These are phyloP conservation scores for Acipenser transmontanus DNA, from an alignment of 2,797 vertebrate species.

Conservation along the genomic window DNA sequence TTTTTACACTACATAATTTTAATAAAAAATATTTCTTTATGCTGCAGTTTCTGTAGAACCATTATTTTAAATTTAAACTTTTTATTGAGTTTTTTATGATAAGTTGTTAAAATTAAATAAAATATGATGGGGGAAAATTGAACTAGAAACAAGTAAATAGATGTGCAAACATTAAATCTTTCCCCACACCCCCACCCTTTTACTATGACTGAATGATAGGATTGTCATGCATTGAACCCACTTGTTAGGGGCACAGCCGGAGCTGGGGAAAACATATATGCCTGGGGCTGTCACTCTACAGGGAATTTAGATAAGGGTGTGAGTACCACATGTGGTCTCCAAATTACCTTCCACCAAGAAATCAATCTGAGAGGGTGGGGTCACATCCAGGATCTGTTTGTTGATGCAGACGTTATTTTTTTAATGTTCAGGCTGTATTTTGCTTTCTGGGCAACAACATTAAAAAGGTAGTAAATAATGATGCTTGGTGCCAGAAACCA, in stretches of 20 bases:
- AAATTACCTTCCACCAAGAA: constrained; percentile 51
- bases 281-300: constrained; percentile 60
- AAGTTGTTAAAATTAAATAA: too few species aligned
- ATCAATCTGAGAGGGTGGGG: constrained; percentile 41
- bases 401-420: constrained; percentile 33
- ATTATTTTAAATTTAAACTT: too few species aligned
- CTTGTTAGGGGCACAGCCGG: constrained; percentile 65
- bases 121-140: too few species aligned
- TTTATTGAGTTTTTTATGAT: too few species aligned
- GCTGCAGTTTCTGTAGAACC: too few species aligned
- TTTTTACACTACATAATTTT: not conserved
- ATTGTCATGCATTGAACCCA: constrained; percentile 64
- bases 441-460: constrained; percentile 31
- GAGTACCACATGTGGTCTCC: constrained; percentile 45
- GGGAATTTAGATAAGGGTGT: constrained; percentile 49
- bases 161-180: not conserved
- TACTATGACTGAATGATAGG: constrained; percentile 58
- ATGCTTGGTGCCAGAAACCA: constrained; percentile 30
- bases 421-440: constrained; percentile 8
- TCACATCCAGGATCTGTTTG: constrained; percentile 53
- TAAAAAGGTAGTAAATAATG: constrained; percentile 35
- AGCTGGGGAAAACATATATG: constrained; percentile 64
- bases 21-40: not conserved
- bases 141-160: too few species aligned
- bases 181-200: constrained; percentile 31